Conservation (phyloP, 1,140 invertebrate genomes). For the Drosophila ambigua region DNA sequence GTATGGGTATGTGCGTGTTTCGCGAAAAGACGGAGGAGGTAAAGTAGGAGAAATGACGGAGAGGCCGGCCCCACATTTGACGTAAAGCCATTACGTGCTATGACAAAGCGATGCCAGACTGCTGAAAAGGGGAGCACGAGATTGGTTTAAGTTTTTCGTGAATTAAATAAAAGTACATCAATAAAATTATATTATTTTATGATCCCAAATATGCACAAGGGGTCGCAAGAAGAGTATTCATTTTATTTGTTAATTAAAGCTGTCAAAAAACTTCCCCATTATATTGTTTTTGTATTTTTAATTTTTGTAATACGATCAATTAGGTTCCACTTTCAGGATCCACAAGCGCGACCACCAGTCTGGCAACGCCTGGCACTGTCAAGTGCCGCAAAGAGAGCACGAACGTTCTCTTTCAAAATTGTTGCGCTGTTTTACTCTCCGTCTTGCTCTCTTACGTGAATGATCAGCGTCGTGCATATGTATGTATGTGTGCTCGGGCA, state of each 20-base stretch:
- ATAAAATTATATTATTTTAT: no score
- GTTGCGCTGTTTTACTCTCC: constrained; percentile 42
- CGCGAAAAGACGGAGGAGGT: constrained; percentile 30
- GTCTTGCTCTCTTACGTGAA: background rate
- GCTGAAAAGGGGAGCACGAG: background rate
- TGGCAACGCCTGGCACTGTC: background rate
- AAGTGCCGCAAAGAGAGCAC: constrained; percentile 23
- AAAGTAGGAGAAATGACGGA: constrained; percentile 26
- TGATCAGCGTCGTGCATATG: background rate
- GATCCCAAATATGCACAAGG: no score
- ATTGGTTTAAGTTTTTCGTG: no score
- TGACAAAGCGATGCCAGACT: constrained; percentile 24
- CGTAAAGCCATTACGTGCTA: constrained; percentile 28
- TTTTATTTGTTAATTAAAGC: no score
- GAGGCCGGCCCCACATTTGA: no score
- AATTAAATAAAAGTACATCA: no score
- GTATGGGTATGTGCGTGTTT: constrained; percentile 3
- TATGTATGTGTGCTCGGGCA: constrained; percentile 12
- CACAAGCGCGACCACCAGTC: no score
- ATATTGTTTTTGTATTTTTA: no score
- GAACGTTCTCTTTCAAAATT: constrained; percentile 24
- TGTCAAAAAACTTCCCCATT: no score
- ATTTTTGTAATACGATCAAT: no score
- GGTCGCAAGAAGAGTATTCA: no score
- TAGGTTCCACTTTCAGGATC: no score